Percentiles rank a stretch among this genome's conserved stretches.
phyloP scores from a whole-genome alignment of 2,113 vertebrate genomes.

The Odocoileus virginianus region DNA sequence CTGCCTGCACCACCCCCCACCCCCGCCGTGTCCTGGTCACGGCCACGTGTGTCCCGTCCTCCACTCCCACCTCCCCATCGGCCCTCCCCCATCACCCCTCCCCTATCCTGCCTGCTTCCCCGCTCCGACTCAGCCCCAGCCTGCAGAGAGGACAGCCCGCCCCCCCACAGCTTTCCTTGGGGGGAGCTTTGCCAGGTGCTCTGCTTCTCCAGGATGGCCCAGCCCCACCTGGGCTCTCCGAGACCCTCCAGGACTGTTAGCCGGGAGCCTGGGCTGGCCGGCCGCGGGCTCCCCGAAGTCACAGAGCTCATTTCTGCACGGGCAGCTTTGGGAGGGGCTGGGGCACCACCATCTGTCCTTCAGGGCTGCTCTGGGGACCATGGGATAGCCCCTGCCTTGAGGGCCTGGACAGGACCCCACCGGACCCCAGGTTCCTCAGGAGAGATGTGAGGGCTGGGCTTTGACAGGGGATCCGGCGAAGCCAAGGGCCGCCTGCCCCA shows the following conservation, averaged over 20 bases:
- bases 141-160: neutral
- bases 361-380: neutral
- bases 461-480: neutral
- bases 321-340: neutral
- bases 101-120: neutral
- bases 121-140: neutral
- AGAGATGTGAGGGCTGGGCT: neutral
- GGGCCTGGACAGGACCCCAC: neutral
- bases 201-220: neutral
- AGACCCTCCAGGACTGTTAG: neutral
- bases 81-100: neutral
- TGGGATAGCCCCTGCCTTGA: neutral
- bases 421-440: neutral
- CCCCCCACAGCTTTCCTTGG: neutral
- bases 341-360: neutral
- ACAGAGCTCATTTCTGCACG: neutral
- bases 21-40: neutral
- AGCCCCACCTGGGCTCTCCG: neutral
- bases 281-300: neutral
- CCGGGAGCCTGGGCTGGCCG: neutral
- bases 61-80: neutral
- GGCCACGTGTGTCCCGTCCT: rapidly evolving
- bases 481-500: neutral
- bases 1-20: rapidly evolving
- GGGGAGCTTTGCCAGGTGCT: neutral